Evolutionary conservation across 2,113 vertebrate genomes (phyloP).

Genomic region (Peromyscus californicus): DNA sequence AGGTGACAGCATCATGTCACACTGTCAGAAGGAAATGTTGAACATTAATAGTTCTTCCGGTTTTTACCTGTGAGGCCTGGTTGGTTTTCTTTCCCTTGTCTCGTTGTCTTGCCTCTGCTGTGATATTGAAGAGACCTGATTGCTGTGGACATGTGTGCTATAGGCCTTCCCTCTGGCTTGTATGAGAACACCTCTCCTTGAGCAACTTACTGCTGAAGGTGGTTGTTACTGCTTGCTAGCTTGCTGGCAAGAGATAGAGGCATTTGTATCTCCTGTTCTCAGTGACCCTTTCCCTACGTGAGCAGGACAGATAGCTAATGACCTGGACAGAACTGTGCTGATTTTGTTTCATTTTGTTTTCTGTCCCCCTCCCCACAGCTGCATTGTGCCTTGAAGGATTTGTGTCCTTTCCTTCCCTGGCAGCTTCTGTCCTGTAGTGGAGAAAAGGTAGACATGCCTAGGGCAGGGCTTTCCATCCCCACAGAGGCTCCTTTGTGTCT

Average conservation of each 20-base stretch:
- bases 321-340: not conserved
- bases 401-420: not conserved
- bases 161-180: slow-evolving; percentile 27
- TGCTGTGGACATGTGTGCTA: not conserved
- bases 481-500: not conserved
- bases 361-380: not conserved
- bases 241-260: not conserved
- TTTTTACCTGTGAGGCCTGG: not conserved
- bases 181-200: not conserved
- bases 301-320: not conserved
- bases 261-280: not conserved
- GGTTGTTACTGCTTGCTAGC: not conserved
- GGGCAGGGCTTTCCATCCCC: not conserved
- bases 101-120: not conserved
- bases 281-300: not conserved
- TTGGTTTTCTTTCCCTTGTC: not conserved
- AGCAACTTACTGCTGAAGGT: not conserved
- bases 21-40: not conserved
- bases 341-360: not conserved
- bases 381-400: not conserved
- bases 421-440: slow-evolving; percentile 2
- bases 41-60: not conserved
- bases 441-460: not conserved
- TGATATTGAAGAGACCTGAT: not conserved
- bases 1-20: not conserved